Percentiles rank a stretch among this genome's conserved stretches.
Conservation (phyloP, 1,140 invertebrate genomes). For the Lordiphosa collinella region DNA sequence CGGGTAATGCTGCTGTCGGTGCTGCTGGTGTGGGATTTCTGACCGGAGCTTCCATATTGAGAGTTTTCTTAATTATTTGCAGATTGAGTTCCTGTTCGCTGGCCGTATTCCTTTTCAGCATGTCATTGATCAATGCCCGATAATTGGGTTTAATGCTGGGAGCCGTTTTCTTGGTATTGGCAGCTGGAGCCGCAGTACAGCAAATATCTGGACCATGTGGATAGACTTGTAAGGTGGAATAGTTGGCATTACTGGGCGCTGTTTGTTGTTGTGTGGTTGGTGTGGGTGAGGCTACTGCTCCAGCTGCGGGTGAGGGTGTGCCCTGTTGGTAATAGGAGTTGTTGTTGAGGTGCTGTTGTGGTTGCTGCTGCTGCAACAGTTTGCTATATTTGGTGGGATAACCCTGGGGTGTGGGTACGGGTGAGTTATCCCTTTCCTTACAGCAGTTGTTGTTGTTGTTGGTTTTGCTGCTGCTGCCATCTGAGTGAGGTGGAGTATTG, state of each 20-base stretch:
- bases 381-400: conserved; percentile 70
- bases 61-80: conserved; percentile 74
- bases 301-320: conserved; percentile 59
- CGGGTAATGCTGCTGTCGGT: conserved; percentile 2
- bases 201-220: conserved; percentile 62
- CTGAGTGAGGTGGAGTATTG: conserved; percentile 30
- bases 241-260: conserved; percentile 34
- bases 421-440: conserved; percentile 36
- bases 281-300: conserved; percentile 61
- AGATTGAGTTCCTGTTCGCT: conserved; percentile 73
- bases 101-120: conserved; percentile 59
- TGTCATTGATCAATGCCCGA: conserved; percentile 64
- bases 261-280: conserved; percentile 24
- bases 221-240: conserved; percentile 58
- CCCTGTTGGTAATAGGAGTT: conserved; percentile 56
- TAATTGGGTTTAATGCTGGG: conserved; percentile 61
- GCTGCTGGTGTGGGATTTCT: conserved; percentile 5
- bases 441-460: conserved; percentile 1
- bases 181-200: conserved; percentile 15
- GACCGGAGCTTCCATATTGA: conserved; percentile 53
- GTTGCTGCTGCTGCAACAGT: conserved; percentile 44
- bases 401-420: conserved; percentile 36
- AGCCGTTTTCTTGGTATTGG: conserved; percentile 28
- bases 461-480: not conserved
- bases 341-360: conserved; percentile 1